phyloP scores from a whole-genome alignment of 2,113 vertebrate genomes.

The Sporophila hypoxantha region DNA sequence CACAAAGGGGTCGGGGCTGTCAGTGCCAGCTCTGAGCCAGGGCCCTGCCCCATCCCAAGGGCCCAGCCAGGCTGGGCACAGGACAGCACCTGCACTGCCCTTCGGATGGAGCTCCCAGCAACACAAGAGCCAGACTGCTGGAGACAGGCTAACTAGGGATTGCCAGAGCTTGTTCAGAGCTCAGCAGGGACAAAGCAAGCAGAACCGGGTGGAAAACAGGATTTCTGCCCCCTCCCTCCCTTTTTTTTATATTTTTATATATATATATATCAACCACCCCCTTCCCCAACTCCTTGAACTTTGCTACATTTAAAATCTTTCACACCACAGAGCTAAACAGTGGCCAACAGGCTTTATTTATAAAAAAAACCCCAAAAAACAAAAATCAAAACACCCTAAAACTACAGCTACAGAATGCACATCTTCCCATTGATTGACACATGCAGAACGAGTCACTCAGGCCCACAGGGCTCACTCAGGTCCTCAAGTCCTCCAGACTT shows the following conservation, averaged over 20 bases:
- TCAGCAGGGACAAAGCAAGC: slow-evolving; percentile 53
- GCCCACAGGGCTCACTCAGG: slow-evolving; percentile 38
- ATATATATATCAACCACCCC: slow-evolving; percentile 6
- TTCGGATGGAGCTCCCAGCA: neutral
- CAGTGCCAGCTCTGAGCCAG: neutral
- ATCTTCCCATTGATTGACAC: slow-evolving; percentile 97
- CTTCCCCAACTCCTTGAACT: slow-evolving; percentile 31
- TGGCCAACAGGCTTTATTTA: slow-evolving; percentile 67
- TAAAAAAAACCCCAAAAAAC: neutral
- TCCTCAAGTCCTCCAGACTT: slow-evolving; percentile 31
- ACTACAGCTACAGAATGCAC: slow-evolving; percentile 92
- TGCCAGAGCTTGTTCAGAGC: slow-evolving; percentile 34
- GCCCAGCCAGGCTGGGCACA: neutral
- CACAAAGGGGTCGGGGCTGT: slow-evolving; percentile 31
- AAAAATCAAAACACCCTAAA: slow-evolving; percentile 64
- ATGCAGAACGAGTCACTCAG: slow-evolving; percentile 77
- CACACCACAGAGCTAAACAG: slow-evolving; percentile 68
- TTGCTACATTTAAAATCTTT: slow-evolving; percentile 71
- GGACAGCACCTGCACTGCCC: neutral
- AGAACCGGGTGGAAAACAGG: slow-evolving; percentile 19
- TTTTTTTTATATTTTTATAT: neutral
- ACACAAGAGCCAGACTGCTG: neutral
- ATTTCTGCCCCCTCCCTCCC: slow-evolving; percentile 1
- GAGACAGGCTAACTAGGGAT: neutral
- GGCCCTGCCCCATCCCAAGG: neutral